These are phyloP conservation scores for Bilobella aurantiaca DNA, from an alignment of 1,140 invertebrate species.

Conservation along the genomic window DNA sequence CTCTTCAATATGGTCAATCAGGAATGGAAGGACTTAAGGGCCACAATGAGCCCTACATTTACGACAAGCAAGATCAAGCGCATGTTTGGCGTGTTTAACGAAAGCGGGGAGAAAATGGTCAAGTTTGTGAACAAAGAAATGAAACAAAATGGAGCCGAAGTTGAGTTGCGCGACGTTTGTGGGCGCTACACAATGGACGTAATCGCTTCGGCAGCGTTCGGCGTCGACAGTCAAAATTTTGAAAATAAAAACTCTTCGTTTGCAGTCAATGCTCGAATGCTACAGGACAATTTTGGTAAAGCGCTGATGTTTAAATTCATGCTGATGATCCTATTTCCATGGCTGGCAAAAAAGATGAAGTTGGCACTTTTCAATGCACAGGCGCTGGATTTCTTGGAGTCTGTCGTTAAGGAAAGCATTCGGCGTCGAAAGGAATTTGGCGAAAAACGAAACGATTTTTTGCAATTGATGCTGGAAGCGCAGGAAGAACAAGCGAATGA, in stretches of 20 bases:
- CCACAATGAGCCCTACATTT: conserved; percentile 36
- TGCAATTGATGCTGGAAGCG: conserved; percentile 42
- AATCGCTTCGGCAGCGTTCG: conserved; percentile 45
- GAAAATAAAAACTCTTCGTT: conserved; percentile 32
- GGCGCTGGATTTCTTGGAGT: conserved; percentile 8
- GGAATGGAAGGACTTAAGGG: conserved; percentile 37
- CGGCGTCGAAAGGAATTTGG: conserved; percentile 15
- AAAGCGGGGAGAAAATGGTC: conserved; percentile 3
- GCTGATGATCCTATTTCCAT: not conserved
- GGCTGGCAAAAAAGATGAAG: not conserved
- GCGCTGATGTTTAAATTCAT: conserved; percentile 13
- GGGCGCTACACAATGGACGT: conserved; percentile 44
- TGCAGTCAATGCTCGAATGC: conserved; percentile 10
- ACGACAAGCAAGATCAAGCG: conserved; percentile 36
- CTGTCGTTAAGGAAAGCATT: conserved; percentile 1
- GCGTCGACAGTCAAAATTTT: conserved; percentile 39
- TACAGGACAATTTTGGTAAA: conserved; percentile 1
- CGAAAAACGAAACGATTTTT: conserved; percentile 36
- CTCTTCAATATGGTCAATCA: conserved; percentile 24
- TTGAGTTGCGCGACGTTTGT: conserved; percentile 30
- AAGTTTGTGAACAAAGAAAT: conserved; percentile 6
- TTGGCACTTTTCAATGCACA: conserved; percentile 6
- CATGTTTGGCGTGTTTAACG: conserved; percentile 31
- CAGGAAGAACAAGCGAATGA: conserved; percentile 35
- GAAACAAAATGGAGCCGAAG: not conserved